Conservation (phyloP, 2,797 vertebrate species). For the Mastacembelus armatus region DNA sequence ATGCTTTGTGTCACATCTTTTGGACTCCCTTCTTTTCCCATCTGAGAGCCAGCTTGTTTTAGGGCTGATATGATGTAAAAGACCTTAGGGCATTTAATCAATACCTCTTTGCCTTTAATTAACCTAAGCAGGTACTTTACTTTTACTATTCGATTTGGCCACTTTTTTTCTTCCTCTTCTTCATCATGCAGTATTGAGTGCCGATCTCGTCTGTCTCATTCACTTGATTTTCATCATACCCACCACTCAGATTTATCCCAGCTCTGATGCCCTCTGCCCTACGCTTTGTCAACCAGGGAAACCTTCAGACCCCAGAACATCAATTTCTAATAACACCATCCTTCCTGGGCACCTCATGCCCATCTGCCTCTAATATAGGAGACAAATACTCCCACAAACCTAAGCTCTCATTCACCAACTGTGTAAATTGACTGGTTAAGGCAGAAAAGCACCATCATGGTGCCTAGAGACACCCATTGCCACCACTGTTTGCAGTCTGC, state of each 20-base stretch:
- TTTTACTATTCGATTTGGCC: not conserved
- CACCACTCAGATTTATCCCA: slow-evolving; percentile 18
- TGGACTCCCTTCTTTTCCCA: not conserved
- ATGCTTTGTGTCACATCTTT: slow-evolving; percentile 27
- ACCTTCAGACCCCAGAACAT: slow-evolving; percentile 48
- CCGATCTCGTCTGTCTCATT: slow-evolving; percentile 5
- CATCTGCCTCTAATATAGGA: slow-evolving; percentile 46
- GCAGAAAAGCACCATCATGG: slow-evolving; percentile 28
- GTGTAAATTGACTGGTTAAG: slow-evolving; percentile 52
- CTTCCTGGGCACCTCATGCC: slow-evolving; percentile 37
- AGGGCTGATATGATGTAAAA: slow-evolving; percentile 1
- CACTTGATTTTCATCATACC: slow-evolving; percentile 42
- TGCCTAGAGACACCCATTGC: slow-evolving; percentile 45
- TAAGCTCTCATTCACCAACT: slow-evolving; percentile 41
- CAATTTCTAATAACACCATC: slow-evolving; percentile 60
- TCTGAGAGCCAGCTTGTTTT: not conserved
- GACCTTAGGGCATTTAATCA: not conserved
- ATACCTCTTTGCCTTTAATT: not conserved
- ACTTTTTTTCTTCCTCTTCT: not conserved
- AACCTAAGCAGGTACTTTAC: not conserved
- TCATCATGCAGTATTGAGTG: not conserved
- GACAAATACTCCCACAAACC: slow-evolving; percentile 41
- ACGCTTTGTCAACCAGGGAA: slow-evolving; percentile 46
- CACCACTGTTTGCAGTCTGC: slow-evolving; percentile 37
- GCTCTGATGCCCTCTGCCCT: slow-evolving; percentile 38